These are phyloP conservation scores for Nothura maculosa DNA, from an alignment of 2,797 vertebrate genomes.

Conservation along the genomic window DNA sequence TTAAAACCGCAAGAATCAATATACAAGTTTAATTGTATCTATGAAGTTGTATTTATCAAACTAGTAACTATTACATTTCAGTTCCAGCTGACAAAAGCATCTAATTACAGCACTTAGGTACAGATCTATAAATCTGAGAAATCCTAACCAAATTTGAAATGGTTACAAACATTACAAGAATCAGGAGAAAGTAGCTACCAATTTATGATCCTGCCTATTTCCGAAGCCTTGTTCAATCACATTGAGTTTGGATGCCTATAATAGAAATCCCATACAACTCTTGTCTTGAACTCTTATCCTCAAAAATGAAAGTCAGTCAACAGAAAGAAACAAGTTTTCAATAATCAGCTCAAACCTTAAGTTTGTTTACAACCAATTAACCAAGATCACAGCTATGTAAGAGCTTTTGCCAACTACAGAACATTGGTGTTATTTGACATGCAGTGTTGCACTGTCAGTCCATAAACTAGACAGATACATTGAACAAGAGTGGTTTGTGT, in stretches of 20 bases:
- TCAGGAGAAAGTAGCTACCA: background rate
- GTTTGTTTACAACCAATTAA: background rate
- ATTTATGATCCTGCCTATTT: background rate
- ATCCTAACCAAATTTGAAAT: background rate
- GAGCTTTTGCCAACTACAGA: background rate
- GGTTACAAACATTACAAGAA: background rate
- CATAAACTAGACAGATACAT: conserved; percentile 57
- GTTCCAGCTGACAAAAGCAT: background rate
- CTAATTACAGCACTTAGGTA: fast-evolving
- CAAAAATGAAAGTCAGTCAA: background rate
- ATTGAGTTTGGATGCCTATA: background rate
- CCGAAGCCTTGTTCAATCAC: background rate
- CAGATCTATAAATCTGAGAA: background rate
- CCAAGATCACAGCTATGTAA: background rate
- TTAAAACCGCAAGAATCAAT: background rate
- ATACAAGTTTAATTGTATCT: background rate
- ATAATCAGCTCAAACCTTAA: background rate
- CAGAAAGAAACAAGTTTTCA: background rate
- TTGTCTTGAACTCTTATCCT: background rate
- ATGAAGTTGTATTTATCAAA: background rate
- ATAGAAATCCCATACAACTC: background rate
- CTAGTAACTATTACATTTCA: background rate
- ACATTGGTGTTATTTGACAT: fast-evolving
- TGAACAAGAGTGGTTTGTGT: conserved; percentile 81
- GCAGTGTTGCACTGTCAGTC: background rate